A percentile compares a stretch with the other conserved stretches of the same genome.
Evolutionary conservation across 2,113 vertebrate species (phyloP).

Genomic region (Picathartes gymnocephalus): DNA sequence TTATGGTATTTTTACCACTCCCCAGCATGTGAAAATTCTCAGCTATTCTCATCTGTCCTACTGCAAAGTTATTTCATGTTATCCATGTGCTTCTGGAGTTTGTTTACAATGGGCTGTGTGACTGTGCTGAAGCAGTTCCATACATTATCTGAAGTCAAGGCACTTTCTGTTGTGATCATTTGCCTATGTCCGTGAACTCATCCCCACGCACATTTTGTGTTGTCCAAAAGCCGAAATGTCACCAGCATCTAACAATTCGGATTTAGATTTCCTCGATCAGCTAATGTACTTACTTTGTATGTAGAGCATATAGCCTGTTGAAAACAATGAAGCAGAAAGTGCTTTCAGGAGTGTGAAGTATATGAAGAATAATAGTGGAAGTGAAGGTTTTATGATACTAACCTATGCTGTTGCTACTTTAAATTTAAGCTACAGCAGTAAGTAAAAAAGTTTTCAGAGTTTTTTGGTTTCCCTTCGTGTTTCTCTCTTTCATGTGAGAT

Average conservation of each 20-base stretch:
- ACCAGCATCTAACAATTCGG: background rate
- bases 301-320: background rate
- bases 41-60: background rate
- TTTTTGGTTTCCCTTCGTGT: background rate
- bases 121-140: background rate
- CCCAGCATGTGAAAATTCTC: background rate
- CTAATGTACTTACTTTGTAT: background rate
- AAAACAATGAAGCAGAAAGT: background rate
- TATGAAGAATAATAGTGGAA: background rate
- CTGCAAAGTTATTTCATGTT: background rate
- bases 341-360: background rate
- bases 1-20: background rate
- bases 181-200: background rate
- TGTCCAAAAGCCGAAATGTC: background rate
- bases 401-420: background rate
- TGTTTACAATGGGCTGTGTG: background rate
- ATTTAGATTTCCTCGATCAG: background rate
- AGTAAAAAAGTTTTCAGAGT: background rate
- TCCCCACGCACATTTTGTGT: background rate
- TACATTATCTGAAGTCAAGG: background rate
- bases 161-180: background rate
- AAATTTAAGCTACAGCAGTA: background rate
- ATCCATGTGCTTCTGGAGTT: background rate
- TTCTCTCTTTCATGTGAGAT: background rate
- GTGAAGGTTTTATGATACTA: background rate